Evolutionary conservation across 35 echinoderm and acorn worm genomes (phyloP).

Genomic region (Patiria miniata): DNA sequence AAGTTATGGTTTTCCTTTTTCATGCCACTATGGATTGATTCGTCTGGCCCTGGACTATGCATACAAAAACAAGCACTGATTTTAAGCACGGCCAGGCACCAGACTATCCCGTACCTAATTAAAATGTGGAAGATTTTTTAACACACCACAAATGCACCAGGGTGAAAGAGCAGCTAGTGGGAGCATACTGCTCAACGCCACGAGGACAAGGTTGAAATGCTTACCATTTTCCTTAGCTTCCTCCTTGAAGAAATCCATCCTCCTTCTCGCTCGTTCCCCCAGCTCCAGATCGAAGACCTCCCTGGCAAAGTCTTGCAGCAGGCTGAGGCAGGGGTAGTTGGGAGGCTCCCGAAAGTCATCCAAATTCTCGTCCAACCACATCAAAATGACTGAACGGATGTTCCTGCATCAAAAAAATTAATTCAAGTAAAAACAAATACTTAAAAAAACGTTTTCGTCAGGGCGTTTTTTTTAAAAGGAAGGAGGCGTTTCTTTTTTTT

Average conservation of each 20-base stretch:
- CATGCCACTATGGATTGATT: too few species aligned
- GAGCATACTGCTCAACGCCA: neutral
- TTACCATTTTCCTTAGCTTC: conserved; percentile 49
- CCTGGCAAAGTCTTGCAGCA: conserved; percentile 69
- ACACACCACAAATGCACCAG: too few species aligned
- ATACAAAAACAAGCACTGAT: too few species aligned
- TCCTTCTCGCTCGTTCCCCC: conserved; percentile 7
- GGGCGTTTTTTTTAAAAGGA: too few species aligned
- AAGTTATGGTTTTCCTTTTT: too few species aligned
- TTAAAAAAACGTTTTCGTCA: too few species aligned
- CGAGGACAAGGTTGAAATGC: neutral
- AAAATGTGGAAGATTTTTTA: too few species aligned
- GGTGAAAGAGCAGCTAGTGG: too few species aligned
- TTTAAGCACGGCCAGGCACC: too few species aligned
- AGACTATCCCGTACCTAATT: too few species aligned
- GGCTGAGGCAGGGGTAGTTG: conserved; percentile 75
- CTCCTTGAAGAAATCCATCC: conserved; percentile 43
- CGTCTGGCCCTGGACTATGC: too few species aligned
- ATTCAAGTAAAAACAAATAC: neutral
- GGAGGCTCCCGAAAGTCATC: conserved; percentile 85
- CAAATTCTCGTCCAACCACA: conserved; percentile 91
- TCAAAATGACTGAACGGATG: conserved; percentile 78
- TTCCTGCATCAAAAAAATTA: conserved; percentile 49
- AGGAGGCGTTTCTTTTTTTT: too few species aligned
- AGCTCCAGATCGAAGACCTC: conserved; percentile 82